Evolutionary conservation across 2,888 invertebrate species (phyloP).

Genomic region (Galeopsomyia nigrocyanea): DNA sequence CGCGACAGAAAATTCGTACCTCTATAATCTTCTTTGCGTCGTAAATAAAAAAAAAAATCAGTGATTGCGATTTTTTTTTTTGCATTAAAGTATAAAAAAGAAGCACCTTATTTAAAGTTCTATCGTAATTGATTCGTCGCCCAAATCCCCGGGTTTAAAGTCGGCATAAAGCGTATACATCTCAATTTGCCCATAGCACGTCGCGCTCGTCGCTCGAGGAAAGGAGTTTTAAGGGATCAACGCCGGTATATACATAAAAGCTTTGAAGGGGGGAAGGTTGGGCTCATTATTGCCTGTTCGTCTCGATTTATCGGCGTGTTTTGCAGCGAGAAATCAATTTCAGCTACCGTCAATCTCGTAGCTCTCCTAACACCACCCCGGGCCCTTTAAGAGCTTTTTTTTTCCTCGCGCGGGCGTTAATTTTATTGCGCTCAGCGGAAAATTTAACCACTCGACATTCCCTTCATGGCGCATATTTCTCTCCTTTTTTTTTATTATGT

Average conservation of each 20-base stretch:
- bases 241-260: neutral
- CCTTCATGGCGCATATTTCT: too few relatives aligned
- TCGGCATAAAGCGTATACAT: too few relatives aligned
- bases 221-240: conserved; percentile 13
- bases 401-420: neutral
- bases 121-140: too few relatives aligned
- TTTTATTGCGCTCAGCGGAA: conserved; percentile 14
- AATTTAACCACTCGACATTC: neutral
- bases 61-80: too few relatives aligned
- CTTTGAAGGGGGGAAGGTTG: neutral
- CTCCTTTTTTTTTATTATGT: too few relatives aligned
- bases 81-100: too few relatives aligned
- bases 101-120: too few relatives aligned
- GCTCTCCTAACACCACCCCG: neutral
- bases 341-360: conserved; percentile 15
- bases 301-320: conserved; percentile 31
- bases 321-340: conserved; percentile 20
- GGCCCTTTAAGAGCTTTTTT: conserved; percentile 18
- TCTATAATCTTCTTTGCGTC: too few relatives aligned
- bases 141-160: too few relatives aligned
- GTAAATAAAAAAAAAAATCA: too few relatives aligned
- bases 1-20: too few relatives aligned
- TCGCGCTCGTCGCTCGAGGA: neutral
- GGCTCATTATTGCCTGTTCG: conserved; percentile 27
- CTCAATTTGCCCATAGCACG: too few relatives aligned